Evolutionary conservation across 2,888 invertebrate species (phyloP).

Genomic region (Ophion costatus): DNA sequence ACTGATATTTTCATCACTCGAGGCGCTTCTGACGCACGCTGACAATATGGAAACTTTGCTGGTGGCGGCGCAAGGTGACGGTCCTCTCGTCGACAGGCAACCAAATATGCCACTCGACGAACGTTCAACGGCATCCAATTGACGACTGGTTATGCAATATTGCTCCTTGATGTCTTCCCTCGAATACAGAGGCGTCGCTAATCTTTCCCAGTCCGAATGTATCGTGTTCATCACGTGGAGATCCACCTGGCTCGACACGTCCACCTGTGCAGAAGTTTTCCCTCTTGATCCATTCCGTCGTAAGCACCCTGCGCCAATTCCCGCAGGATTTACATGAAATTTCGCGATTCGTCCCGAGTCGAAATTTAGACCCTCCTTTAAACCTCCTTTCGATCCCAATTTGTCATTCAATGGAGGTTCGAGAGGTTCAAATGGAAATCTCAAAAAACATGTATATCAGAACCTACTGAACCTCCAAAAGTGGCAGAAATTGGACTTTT

Average conservation of each 20-base stretch:
- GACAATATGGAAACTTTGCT: conserved; percentile 90
- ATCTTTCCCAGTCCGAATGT: conserved; percentile 83
- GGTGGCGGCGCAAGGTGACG: conserved; percentile 87
- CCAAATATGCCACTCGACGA: conserved; percentile 90
- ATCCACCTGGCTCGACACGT: conserved; percentile 83
- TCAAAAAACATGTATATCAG: no score
- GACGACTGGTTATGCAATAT: conserved; percentile 96
- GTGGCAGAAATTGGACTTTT: no score
- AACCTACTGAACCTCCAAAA: no score
- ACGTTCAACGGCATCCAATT: conserved; percentile 91
- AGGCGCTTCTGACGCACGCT: conserved; percentile 93
- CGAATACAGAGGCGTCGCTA: conserved; percentile 89
- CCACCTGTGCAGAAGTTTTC: conserved; percentile 76
- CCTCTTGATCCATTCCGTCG: not conserved
- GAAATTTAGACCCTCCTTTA: no score
- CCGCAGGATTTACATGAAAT: not conserved
- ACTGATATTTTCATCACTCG: conserved; percentile 94
- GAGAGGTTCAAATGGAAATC: no score
- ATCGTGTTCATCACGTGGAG: conserved; percentile 84
- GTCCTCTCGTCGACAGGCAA: conserved; percentile 91
- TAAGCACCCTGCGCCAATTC: not conserved
- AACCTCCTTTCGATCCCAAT: no score
- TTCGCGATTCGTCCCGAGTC: not conserved
- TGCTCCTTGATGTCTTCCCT: conserved; percentile 96
- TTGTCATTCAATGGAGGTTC: no score